These are phyloP conservation scores for Nomada lathburiana DNA, from an alignment of 2,888 invertebrate genomes.

Conservation along the genomic window DNA sequence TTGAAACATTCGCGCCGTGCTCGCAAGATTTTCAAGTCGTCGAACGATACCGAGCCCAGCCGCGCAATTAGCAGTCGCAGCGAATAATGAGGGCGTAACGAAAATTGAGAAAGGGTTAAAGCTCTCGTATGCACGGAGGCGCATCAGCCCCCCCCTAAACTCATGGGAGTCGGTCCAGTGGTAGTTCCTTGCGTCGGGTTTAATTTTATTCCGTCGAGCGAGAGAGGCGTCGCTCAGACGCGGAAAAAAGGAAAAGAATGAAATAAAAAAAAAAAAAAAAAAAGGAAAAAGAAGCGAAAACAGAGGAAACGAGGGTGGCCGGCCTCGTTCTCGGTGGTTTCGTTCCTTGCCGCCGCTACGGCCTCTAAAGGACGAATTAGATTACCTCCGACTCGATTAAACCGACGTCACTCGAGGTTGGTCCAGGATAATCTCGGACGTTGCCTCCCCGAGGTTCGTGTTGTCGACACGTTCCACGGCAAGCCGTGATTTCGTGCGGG, in stretches of 20 bases:
- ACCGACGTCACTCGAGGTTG: conserved; percentile 67
- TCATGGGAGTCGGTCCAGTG: conserved; percentile 33
- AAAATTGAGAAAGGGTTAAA: conserved; percentile 35
- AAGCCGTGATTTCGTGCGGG: conserved; percentile 51
- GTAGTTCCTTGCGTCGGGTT: conserved; percentile 55
- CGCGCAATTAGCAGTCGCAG: conserved; percentile 23
- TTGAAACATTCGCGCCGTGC: not conserved
- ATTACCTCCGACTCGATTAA: conserved; percentile 74
- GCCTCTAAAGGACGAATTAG: conserved; percentile 72
- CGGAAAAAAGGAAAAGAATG: conserved; percentile 12
- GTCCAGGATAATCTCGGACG: conserved; percentile 67
- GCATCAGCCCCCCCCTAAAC: conserved; percentile 44
- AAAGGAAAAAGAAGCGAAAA: conserved; percentile 41
- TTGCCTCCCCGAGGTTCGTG: conserved; percentile 50
- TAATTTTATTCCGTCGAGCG: conserved; percentile 77
- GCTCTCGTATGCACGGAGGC: conserved; percentile 48
- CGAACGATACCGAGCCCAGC: conserved; percentile 1
- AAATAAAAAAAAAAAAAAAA: too few species aligned
- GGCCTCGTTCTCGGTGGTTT: conserved; percentile 68
- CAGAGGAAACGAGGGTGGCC: conserved; percentile 60
- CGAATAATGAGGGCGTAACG: not conserved
- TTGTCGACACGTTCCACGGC: conserved; percentile 52
- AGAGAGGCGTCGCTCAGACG: conserved; percentile 52
- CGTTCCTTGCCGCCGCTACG: conserved; percentile 62
- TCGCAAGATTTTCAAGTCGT: not conserved